Evolutionary conservation across 2,888 invertebrate genomes (phyloP).

Genomic region (Cordilura impudica): DNA sequence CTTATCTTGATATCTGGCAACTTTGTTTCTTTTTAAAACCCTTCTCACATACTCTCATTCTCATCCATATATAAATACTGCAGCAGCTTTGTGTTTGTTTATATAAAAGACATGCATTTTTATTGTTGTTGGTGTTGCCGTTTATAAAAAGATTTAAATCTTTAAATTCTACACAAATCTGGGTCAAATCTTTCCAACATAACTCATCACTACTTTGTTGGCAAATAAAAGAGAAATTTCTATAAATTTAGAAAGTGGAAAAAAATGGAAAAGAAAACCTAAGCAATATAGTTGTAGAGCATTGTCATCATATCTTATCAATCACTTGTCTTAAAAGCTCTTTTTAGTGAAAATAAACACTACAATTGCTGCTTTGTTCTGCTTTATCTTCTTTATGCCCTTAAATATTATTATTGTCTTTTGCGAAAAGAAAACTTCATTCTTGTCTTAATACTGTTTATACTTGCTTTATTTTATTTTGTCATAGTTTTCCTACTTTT

Average conservation of each 20-base stretch:
- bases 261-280: slow-evolving; percentile 23
- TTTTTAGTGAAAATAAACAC: no score
- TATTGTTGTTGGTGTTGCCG: neutral
- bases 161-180: slow-evolving; percentile 21
- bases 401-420: neutral
- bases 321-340: slow-evolving; percentile 57
- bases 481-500: slow-evolving; percentile 1
- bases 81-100: neutral
- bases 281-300: slow-evolving; percentile 56
- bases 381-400: no score
- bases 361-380: no score
- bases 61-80: neutral
- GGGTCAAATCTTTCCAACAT: slow-evolving; percentile 20
- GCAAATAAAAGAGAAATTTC: neutral
- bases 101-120: slow-evolving; percentile 7
- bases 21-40: neutral
- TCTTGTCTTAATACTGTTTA: neutral
- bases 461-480: no score
- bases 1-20: neutral
- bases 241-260: neutral
- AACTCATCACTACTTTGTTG: neutral
- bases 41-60: neutral
- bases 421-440: neutral
- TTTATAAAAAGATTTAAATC: slow-evolving; percentile 26
- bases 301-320: slow-evolving; percentile 66